phyloP scores from a whole-genome alignment of 2,888 invertebrate genomes.

The Trisateles emortualis region DNA sequence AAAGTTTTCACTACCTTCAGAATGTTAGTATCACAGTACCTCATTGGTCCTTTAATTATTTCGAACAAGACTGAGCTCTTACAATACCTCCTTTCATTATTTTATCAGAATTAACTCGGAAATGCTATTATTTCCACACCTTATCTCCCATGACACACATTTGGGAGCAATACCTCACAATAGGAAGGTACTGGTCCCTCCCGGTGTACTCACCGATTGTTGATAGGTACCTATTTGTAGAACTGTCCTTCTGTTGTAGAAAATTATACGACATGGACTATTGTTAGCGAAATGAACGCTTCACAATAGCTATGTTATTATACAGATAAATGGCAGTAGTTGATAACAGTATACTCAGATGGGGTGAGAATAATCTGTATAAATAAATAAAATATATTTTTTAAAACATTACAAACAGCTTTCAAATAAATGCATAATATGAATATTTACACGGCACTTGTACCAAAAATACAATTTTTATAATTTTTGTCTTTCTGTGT shows the following conservation, averaged over 20 bases:
- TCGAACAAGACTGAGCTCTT: neutral
- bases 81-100: neutral
- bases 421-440: too few species aligned
- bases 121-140: neutral
- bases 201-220: slow-evolving; percentile 1
- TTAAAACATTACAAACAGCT: too few species aligned
- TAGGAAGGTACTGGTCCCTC: slow-evolving; percentile 21
- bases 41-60: too few species aligned
- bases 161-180: slow-evolving; percentile 3
- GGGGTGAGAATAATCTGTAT: too few species aligned
- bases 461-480: too few species aligned
- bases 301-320: slow-evolving; percentile 1
- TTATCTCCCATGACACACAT: neutral
- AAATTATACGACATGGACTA: slow-evolving; percentile 36
- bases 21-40: too few species aligned
- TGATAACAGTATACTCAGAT: neutral
- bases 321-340: slow-evolving; percentile 2
- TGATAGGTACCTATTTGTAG: slow-evolving; percentile 2
- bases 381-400: too few species aligned
- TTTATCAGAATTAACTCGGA: neutral
- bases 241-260: slow-evolving; percentile 20
- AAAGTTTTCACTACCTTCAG: too few species aligned
- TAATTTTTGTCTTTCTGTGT: too few species aligned
- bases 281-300: slow-evolving; percentile 42
- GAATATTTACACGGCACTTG: too few species aligned